Percentiles rank a stretch among this genome's conserved stretches.
Evolutionary conservation across 2,113 vertebrate genomes (phyloP).

Genomic region (Osmerus eperlanus): DNA sequence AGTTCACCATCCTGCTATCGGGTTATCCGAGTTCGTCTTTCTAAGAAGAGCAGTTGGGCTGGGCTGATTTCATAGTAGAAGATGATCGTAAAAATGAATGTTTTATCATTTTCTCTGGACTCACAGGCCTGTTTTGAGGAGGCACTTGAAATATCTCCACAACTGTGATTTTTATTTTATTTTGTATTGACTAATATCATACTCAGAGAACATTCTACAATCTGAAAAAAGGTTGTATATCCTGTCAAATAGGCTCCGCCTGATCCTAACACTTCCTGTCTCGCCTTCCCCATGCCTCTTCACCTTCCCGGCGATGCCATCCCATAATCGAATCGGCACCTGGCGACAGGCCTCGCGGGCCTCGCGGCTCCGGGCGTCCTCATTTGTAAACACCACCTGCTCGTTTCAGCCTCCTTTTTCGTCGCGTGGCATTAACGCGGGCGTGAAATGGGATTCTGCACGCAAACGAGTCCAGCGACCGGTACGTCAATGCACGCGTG

Average conservation of each 20-base stretch:
- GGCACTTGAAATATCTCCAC: too few relatives aligned
- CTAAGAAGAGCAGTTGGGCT: too few relatives aligned
- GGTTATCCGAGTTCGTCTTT: background rate
- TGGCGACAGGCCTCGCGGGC: constrained; percentile 41
- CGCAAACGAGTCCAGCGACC: constrained; percentile 34
- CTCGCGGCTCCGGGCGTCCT: constrained; percentile 53
- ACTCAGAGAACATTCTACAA: too few relatives aligned
- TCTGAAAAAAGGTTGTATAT: too few relatives aligned
- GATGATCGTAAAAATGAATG: too few relatives aligned
- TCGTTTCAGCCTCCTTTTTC: constrained; percentile 45
- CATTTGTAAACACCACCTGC: constrained; percentile 67
- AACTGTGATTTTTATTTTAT: too few relatives aligned
- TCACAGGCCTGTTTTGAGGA: too few relatives aligned
- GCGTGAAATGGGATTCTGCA: constrained; percentile 63
- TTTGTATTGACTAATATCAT: too few relatives aligned
- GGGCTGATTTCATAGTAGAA: too few relatives aligned
- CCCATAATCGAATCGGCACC: constrained; percentile 61
- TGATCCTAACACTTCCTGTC: too few relatives aligned
- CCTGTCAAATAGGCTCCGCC: too few relatives aligned
- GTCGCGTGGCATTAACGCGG: constrained; percentile 48
- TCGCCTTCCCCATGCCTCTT: background rate
- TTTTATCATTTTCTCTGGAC: too few relatives aligned
- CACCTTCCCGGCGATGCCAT: constrained; percentile 30
- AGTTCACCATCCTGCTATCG: constrained; percentile 10
- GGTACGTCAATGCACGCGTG: constrained; percentile 47